Evolutionary conservation across 2,113 vertebrate species (phyloP).

Genomic region (Rhagologus leucostigma): DNA sequence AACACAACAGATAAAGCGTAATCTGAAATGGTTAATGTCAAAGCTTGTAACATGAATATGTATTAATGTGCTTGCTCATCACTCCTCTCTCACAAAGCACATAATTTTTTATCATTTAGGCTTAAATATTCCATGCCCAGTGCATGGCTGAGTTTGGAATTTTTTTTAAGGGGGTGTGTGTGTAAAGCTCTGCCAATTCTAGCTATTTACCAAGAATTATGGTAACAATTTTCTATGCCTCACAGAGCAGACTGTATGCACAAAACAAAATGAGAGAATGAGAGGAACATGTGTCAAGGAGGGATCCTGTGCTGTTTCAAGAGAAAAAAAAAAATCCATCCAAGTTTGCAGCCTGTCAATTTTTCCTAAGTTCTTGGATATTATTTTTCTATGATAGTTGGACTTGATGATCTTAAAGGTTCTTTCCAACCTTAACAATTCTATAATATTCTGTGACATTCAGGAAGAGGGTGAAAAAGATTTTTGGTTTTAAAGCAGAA

Average conservation of each 20-base stretch:
- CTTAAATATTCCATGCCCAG: neutral
- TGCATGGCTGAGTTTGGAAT: neutral
- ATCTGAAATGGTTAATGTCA: neutral
- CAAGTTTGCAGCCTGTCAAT: neutral
- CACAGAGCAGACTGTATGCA: neutral
- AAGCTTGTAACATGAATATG: neutral
- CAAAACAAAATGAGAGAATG: neutral
- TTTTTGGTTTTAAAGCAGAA: neutral
- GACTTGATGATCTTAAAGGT: neutral
- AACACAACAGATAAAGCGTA: neutral
- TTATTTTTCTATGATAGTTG: neutral
- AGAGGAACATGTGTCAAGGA: neutral
- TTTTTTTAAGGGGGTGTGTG: neutral
- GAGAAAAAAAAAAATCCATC: neutral
- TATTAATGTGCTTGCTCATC: neutral
- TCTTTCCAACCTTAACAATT: neutral
- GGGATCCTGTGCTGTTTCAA: neutral
- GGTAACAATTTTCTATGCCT: neutral
- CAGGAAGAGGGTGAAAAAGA: neutral
- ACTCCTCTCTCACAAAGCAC: neutral
- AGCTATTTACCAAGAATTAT: neutral
- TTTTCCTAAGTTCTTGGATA: neutral
- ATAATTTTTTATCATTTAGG: neutral
- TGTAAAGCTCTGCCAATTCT: neutral
- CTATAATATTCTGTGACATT: neutral